Percentiles rank a stretch among this genome's conserved stretches.
phyloP scores from a whole-genome alignment of 2,797 vertebrate genomes.

The Sebastiscus albofasciatus region DNA sequence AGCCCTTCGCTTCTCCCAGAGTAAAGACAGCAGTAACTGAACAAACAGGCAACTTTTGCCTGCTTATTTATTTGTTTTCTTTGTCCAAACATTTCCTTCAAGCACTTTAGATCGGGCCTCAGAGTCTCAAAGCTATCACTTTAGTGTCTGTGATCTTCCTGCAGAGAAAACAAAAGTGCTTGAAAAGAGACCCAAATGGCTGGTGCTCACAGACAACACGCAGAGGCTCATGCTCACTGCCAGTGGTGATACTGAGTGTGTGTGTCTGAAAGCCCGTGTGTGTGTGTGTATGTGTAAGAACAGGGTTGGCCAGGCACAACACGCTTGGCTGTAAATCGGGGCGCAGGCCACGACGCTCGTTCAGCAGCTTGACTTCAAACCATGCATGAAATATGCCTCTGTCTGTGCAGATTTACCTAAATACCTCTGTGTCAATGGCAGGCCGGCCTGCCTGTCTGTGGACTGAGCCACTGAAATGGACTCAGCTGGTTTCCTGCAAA shows the following conservation, averaged over 20 bases:
- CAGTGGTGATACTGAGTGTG: constrained; percentile 18
- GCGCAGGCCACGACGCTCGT: constrained; percentile 22
- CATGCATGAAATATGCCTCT: constrained; percentile 66
- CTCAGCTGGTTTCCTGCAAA: constrained; percentile 7
- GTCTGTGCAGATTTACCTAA: constrained; percentile 42
- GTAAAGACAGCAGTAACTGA: constrained; percentile 31
- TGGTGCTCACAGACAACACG: constrained; percentile 35
- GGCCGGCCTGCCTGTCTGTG: neutral
- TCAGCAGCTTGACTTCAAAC: constrained; percentile 63
- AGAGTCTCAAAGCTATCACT: constrained; percentile 58
- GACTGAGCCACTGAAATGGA: neutral
- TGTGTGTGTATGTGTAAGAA: constrained; percentile 20
- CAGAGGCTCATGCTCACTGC: constrained; percentile 28
- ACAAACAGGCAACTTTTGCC: constrained; percentile 34
- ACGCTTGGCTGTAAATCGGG: constrained; percentile 46
- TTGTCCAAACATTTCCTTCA: constrained; percentile 56
- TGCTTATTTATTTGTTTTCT: constrained; percentile 41
- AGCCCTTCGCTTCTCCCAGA: constrained; percentile 19
- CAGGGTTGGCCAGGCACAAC: constrained; percentile 34
- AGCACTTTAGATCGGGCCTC: constrained; percentile 39
- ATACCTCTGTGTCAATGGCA: constrained; percentile 31
- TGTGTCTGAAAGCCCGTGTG: neutral
- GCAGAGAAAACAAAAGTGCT: constrained; percentile 59
- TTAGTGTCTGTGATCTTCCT: constrained; percentile 51
- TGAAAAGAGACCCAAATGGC: constrained; percentile 53